Conservation (phyloP, 1,140 invertebrate genomes). For the Bombus turneri region DNA sequence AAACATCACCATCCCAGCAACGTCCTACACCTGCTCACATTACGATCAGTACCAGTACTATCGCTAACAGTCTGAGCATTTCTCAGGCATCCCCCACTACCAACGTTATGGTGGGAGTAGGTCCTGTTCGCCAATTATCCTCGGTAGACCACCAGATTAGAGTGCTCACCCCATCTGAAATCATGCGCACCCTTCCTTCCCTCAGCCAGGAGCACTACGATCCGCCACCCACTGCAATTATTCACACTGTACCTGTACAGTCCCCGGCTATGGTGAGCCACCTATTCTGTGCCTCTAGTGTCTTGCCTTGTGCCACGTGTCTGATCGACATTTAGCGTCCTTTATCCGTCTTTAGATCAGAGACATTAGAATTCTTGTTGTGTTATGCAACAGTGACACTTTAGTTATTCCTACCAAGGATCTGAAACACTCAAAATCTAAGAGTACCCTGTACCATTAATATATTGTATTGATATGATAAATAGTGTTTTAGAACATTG, state of each 20-base stretch:
- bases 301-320: slow-evolving; percentile 79
- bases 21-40: slow-evolving; percentile 72
- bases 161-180: slow-evolving; percentile 92
- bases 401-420: background rate
- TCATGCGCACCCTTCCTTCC: slow-evolving; percentile 92
- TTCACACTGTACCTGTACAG: slow-evolving; percentile 83
- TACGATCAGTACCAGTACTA: slow-evolving; percentile 71
- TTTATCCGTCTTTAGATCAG: slow-evolving; percentile 26
- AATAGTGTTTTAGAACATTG: slow-evolving; percentile 38
- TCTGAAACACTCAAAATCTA: slow-evolving; percentile 22
- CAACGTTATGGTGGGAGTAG: slow-evolving; percentile 69
- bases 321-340: slow-evolving; percentile 74
- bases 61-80: slow-evolving; percentile 71
- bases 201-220: slow-evolving; percentile 88
- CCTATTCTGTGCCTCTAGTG: slow-evolving; percentile 80
- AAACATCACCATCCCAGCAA: slow-evolving; percentile 73
- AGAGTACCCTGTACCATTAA: background rate
- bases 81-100: slow-evolving; percentile 70
- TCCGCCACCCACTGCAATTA: slow-evolving; percentile 83
- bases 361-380: slow-evolving; percentile 7
- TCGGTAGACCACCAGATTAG: slow-evolving; percentile 90
- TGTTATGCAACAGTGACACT: background rate
- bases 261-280: slow-evolving; percentile 85
- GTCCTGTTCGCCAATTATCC: slow-evolving; percentile 79
- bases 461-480: background rate